Conservation (phyloP, 2,797 vertebrate species). For the Eulemur albifrons region DNA sequence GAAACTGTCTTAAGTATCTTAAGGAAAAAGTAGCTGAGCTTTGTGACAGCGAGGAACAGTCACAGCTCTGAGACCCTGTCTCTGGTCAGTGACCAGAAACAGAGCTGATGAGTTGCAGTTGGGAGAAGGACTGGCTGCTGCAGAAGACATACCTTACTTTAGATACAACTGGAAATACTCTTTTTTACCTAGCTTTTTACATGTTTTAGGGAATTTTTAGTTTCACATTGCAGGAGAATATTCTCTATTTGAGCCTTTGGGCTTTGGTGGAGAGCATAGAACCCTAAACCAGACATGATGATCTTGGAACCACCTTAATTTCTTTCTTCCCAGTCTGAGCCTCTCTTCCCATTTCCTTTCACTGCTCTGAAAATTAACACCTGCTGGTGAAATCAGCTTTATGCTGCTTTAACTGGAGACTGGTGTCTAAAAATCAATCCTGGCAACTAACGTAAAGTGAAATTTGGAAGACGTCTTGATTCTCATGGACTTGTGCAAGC, state of each 20-base stretch:
- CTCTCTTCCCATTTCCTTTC: not conserved
- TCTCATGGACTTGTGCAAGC: slow-evolving; percentile 80
- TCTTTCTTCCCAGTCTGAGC: slow-evolving; percentile 13
- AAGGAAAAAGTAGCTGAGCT: not conserved
- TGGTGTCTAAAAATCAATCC: slow-evolving; percentile 66
- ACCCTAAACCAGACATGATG: not conserved
- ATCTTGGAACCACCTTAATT: not conserved
- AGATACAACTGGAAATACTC: not conserved
- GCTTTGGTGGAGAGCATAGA: not conserved
- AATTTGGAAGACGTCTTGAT: slow-evolving; percentile 76
- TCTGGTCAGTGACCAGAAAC: not conserved
- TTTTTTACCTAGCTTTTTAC: not conserved
- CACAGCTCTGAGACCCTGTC: not conserved
- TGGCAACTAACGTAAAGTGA: slow-evolving; percentile 66
- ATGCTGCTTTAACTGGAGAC: slow-evolving; percentile 66
- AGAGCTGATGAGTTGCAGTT: not conserved
- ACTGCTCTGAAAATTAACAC: slow-evolving; percentile 71
- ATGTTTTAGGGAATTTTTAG: not conserved
- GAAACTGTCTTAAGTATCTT: not conserved
- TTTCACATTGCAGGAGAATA: not conserved
- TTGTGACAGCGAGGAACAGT: not conserved
- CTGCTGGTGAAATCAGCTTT: slow-evolving; percentile 55
- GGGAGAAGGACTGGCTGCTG: not conserved
- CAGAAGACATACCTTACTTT: not conserved
- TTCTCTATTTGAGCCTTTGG: not conserved